Conservation (phyloP, 2,113 vertebrate species). For the Thalassoma bifasciatum region DNA sequence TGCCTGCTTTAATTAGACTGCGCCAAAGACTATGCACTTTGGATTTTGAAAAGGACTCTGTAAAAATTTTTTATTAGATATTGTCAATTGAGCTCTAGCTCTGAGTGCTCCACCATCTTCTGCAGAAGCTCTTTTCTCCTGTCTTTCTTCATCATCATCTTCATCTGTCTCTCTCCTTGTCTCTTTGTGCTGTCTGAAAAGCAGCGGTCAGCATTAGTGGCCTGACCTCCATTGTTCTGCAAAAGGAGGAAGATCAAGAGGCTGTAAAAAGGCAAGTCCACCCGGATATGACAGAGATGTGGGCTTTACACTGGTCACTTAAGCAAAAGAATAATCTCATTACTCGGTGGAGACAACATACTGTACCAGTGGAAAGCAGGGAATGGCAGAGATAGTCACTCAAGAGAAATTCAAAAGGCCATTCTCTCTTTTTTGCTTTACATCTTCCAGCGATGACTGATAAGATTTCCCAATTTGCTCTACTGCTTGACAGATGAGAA, state of each 20-base stretch:
- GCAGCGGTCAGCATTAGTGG: conserved; percentile 69
- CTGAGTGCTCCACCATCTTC: conserved; percentile 8
- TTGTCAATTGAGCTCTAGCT: background rate
- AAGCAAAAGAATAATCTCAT: conserved; percentile 72
- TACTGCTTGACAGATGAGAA: conserved; percentile 27
- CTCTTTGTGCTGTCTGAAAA: conserved; percentile 59
- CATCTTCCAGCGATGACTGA: conserved; percentile 65
- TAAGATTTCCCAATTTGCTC: conserved; percentile 69
- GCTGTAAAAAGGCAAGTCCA: conserved; percentile 64
- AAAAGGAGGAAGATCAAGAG: conserved; percentile 56
- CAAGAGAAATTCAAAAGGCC: conserved; percentile 64
- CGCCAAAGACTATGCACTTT: background rate
- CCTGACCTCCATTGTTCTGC: conserved; percentile 70
- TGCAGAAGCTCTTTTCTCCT: conserved; percentile 7
- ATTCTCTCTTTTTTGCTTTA: conserved; percentile 60
- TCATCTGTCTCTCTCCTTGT: conserved; percentile 21
- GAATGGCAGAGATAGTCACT: conserved; percentile 47
- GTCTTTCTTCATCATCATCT: conserved; percentile 32
- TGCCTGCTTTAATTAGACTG: background rate
- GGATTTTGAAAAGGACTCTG: background rate
- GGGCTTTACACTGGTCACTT: conserved; percentile 72
- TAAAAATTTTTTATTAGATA: background rate
- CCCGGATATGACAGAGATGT: conserved; percentile 71
- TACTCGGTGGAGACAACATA: conserved; percentile 59
- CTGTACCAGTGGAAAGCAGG: conserved; percentile 59